Base-by-base conservation (phyloP, 2,888 invertebrate species). In the Gymnocheta viridis region DNA sequence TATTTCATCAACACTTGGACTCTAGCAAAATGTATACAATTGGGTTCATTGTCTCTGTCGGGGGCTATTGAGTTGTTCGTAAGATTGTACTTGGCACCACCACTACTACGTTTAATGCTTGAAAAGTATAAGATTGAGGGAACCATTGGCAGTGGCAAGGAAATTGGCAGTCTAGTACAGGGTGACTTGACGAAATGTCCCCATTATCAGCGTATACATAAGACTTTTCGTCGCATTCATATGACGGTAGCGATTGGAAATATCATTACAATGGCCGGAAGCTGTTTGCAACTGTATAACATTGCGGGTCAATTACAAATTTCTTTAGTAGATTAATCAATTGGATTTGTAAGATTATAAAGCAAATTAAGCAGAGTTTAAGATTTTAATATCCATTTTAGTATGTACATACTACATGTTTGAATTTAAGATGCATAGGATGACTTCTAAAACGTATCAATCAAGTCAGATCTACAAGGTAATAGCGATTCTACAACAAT, bases 171-270 rank as follows among this genome's bases (percentile, higher is more conserved):
- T 88, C 94, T 96, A 87, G 93, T 95, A 54, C 93, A 95, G 32
- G 96, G 96, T 70, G 94, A 94, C 86, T 92, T 97, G 29, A 94
- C 94, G 19, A 94, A 95, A 89, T 96, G 96, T 89, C 96, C 96
- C 0, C 95, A 96, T 89, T 97, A 97, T 92, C 93, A 96, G 87
- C 94, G 94, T 88, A 94, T 96, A 17, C 94, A 97, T 89, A 94
- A 93, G 86, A 93, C 94, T 35, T 97, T 97, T 92, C 94, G 97
- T 67, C 93, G 94, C 51, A 94, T 95, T 70, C 97, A 97, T 92
- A 95, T 95, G 90, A 93, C 93, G 82, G 95, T 96, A 87, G 97
- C 97, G 14, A 94, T 96, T 91, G 96, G 96, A 77, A 97, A 97
- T 89, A 94, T 97, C 92, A 92, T 94, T 27, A 93, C 95, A 0